Evolutionary conservation across 2,797 vertebrate species (phyloP), one percentile per base, ranked within the genome.

Genomic region (Menidia menidia): DNA sequence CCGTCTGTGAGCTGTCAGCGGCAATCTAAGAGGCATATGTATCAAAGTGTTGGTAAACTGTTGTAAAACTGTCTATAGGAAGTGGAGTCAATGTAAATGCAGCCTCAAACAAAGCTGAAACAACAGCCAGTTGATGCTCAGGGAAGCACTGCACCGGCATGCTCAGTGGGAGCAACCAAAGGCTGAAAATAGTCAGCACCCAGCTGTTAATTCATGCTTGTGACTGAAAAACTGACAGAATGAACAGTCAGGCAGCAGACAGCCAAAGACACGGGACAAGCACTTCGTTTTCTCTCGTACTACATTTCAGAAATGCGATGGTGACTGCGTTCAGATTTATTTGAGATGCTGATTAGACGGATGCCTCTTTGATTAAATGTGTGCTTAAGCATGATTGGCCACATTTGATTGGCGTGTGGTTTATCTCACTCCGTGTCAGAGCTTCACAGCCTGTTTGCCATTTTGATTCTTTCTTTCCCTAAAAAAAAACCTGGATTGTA

Each of bases 1-100:
- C 16, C 3, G 10, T 50, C 55, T 12, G 48, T 39, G 30, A 64
- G 50, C 62, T 30, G 48, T 60, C 33, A n/a, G 52, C 55, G 39
- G 30, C 39, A n/a, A 19, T 35, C 16, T 5, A 39, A 48, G 33
- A 4, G 8, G 52, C 52, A 33, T n/a, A n/a, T 48, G 39, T 13
- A 12, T 42, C 39, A 42, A 15, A 8, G 25, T 15, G 16, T 31
- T 53, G 25, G 25, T 30, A 13, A 44, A 53, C 33, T 1, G 4
- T 63, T 54, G 60, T 6, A 10, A 53, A 59, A 52, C 35, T 41
- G 47, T 42, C 15, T 31, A 9, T 15, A 35, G 44, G 9, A 30
- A 45, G 25, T 45, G 3, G 2, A 35, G 31, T 19, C n/a, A 25
- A 13, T 51, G 55, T 10, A 25, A 50, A 25, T 50, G 19, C 10